Evolutionary conservation across 1,140 invertebrate genomes (phyloP).

Genomic region (Bombyx mandarina): DNA sequence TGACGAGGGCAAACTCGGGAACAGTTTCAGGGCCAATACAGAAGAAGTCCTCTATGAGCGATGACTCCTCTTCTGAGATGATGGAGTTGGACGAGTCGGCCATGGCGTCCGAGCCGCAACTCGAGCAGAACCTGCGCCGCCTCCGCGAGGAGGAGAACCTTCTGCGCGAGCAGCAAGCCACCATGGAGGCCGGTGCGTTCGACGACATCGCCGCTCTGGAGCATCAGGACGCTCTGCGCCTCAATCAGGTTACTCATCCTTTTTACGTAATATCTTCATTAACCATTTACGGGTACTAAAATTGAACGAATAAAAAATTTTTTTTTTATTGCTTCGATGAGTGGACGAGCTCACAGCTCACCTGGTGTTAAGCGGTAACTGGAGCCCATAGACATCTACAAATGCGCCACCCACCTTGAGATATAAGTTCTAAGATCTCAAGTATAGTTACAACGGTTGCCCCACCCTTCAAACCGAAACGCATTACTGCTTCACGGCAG

Average conservation of each 20-base stretch:
- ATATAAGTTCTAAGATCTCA: too few species aligned
- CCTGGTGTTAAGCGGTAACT: too few species aligned
- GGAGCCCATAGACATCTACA: too few species aligned
- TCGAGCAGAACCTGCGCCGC: conserved; percentile 71
- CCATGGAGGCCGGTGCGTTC: conserved; percentile 35
- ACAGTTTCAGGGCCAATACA: conserved; percentile 77
- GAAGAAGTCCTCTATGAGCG: conserved; percentile 90
- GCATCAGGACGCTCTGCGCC: conserved; percentile 67
- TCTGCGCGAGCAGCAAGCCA: conserved; percentile 40
- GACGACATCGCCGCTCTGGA: conserved; percentile 76
- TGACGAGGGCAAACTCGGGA: not conserved
- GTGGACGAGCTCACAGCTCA: too few species aligned
- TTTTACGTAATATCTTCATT: not conserved
- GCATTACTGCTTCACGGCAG: too few species aligned
- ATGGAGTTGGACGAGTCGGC: conserved; percentile 95
- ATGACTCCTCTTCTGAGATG: conserved; percentile 94
- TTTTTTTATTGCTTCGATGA: too few species aligned
- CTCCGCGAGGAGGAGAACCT: conserved; percentile 79
- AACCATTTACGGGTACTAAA: too few species aligned
- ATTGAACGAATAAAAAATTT: not conserved
- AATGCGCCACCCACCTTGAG: too few species aligned
- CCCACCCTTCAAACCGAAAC: too few species aligned
- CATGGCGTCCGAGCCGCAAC: conserved; percentile 77
- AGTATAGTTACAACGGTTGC: too few species aligned
- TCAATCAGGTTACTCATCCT: conserved; percentile 40